Percentiles rank a stretch among this genome's conserved stretches.
phyloP scores from a whole-genome alignment of 2,113 vertebrate genomes.

The Leptodactylus fuscus region DNA sequence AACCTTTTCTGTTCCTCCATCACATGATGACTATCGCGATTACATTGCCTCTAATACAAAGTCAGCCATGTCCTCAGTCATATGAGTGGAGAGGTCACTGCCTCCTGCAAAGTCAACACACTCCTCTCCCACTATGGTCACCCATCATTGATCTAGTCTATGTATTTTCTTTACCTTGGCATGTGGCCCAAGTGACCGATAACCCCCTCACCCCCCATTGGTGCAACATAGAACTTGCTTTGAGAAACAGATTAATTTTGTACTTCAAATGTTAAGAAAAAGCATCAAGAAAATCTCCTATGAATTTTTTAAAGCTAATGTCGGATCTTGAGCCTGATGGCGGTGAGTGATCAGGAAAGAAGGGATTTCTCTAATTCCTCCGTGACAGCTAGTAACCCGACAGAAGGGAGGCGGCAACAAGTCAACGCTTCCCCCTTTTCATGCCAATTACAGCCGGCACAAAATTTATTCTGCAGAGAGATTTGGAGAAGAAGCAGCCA shows the following conservation, averaged over 20 bases:
- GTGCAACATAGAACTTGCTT: background rate
- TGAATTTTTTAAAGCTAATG: constrained; percentile 22
- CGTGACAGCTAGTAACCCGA: constrained; percentile 18
- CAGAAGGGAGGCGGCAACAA: background rate
- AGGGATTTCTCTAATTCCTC: constrained; percentile 19
- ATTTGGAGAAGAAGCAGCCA: constrained; percentile 11
- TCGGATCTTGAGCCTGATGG: background rate
- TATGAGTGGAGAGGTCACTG: background rate
- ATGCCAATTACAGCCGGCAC: constrained; percentile 24
- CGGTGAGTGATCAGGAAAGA: background rate
- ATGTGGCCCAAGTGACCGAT: too few species aligned
- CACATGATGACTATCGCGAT: too few species aligned
- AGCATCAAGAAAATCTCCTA: constrained; percentile 25
- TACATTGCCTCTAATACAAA: too few species aligned
- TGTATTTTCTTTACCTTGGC: too few species aligned
- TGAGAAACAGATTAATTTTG: background rate
- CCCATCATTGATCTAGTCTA: too few species aligned
- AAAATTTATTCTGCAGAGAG: constrained; percentile 35
- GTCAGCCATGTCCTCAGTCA: background rate
- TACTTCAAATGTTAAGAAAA: background rate
- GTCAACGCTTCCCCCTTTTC: background rate
- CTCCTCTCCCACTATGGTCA: background rate
- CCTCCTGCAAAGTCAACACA: background rate
- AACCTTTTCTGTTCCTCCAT: too few species aligned
- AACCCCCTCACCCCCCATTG: too few species aligned